Conservation (phyloP, 2,888 invertebrate genomes). For the Aspidapion aeneum region DNA sequence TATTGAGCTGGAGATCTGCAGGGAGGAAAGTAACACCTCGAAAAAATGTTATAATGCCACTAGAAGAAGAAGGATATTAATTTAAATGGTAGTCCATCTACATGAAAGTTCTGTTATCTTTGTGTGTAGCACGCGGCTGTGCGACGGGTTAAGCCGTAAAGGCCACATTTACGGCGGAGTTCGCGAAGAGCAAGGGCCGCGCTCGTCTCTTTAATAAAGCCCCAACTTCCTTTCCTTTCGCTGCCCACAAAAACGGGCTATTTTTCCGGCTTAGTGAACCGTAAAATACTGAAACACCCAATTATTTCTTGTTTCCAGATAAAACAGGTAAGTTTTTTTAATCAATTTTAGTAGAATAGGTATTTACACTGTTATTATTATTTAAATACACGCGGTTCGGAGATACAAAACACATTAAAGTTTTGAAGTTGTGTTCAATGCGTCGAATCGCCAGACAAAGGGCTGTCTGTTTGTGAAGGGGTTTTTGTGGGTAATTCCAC, state of each 20-base stretch:
- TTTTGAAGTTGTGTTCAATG: not conserved
- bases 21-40: too few species aligned
- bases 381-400: not conserved
- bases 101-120: not conserved
- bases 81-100: not conserved
- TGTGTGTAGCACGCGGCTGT: constrained; percentile 44
- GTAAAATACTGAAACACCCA: not conserved
- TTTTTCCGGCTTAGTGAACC: not conserved
- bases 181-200: constrained; percentile 27
- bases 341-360: not conserved
- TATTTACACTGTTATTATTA: not conserved
- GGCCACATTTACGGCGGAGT: constrained; percentile 41
- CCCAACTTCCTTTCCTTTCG: too few species aligned
- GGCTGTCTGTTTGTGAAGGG: not conserved
- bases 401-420: not conserved
- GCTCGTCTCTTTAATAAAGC: not conserved
- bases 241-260: not conserved
- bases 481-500: too few species aligned
- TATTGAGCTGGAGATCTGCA: too few species aligned
- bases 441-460: not conserved
- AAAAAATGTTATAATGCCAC: too few species aligned
- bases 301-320: not conserved
- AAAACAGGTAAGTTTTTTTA: not conserved
- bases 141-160: constrained; percentile 41
- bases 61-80: too few species aligned